Conservation (phyloP, 2,113 vertebrate genomes). For the Eublepharis macularius region DNA sequence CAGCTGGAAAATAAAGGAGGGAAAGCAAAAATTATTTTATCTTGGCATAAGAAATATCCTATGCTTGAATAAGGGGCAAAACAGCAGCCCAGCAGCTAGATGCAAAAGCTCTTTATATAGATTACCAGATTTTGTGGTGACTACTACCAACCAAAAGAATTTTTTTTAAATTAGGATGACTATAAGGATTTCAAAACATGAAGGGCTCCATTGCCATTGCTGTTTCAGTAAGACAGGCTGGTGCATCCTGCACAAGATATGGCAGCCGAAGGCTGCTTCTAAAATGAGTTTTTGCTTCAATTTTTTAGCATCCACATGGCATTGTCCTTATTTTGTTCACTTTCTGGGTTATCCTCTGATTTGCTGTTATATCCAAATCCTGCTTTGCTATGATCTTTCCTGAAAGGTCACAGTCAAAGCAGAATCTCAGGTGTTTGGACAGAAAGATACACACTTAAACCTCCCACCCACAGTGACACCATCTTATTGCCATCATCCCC, state of each 20-base stretch:
- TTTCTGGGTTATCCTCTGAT: too few relatives aligned
- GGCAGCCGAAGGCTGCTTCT: neutral
- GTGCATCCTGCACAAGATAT: neutral
- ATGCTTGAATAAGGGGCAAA: neutral
- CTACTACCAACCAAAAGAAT: neutral
- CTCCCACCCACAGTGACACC: too few relatives aligned
- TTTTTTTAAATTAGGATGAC: neutral
- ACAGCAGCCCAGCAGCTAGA: neutral
- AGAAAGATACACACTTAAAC: too few relatives aligned
- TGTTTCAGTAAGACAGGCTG: neutral
- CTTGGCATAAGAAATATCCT: neutral
- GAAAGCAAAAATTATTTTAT: neutral
- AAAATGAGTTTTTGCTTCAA: neutral
- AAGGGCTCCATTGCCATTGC: neutral
- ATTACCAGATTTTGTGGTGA: neutral
- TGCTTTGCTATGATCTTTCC: too few relatives aligned
- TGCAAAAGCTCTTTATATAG: neutral
- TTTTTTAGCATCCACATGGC: neutral
- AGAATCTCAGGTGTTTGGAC: too few relatives aligned
- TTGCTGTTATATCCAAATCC: too few relatives aligned
- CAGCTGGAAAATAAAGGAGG: slow-evolving; percentile 75
- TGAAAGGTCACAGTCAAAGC: too few relatives aligned
- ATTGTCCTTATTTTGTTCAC: too few relatives aligned
- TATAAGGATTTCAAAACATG: neutral
- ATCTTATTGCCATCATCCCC: too few relatives aligned